These are phyloP conservation scores for Oscheius sp. DNA, from an alignment of 2,888 invertebrate species.

Conservation along the genomic window DNA sequence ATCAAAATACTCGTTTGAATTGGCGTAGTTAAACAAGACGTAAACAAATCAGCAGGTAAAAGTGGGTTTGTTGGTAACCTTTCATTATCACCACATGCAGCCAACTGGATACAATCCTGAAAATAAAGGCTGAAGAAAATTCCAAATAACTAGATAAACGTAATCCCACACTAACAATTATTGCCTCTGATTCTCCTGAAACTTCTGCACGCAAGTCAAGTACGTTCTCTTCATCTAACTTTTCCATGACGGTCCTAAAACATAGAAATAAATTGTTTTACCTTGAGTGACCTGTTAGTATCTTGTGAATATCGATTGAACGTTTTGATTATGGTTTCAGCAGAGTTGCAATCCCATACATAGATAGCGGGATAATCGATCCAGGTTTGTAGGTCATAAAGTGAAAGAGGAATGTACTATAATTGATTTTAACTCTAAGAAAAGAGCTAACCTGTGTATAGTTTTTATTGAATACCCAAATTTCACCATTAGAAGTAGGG, in stretches of 20 bases:
- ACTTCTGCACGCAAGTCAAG: background rate
- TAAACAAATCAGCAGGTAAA: conserved; percentile 95
- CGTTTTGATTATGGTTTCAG: conserved; percentile 89
- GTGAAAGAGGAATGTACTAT: conserved; percentile 96
- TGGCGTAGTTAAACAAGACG: conserved; percentile 96
- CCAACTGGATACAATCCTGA: conserved; percentile 86
- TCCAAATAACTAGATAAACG: too few species aligned
- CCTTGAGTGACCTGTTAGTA: conserved; percentile 75
- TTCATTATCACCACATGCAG: conserved; percentile 92
- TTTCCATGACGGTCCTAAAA: conserved; percentile 35
- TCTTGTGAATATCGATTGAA: conserved; percentile 85
- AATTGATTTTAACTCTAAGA: conserved; percentile 23
- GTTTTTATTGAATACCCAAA: conserved; percentile 83
- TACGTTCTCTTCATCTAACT: conserved; percentile 14
- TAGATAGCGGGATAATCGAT: conserved; percentile 99
- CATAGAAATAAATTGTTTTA: background rate
- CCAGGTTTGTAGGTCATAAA: conserved; percentile 98
- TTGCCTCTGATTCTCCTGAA: background rate
- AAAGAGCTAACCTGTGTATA: conserved; percentile 79
- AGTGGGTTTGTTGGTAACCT: conserved; percentile 95
- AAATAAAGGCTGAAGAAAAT: conserved; percentile 14
- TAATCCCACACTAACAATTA: background rate
- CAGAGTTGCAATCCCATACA: conserved; percentile 98
- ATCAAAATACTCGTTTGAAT: conserved; percentile 79
- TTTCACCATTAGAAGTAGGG: conserved; percentile 94